Percentiles rank a stretch among this genome's conserved stretches.
Conservation (phyloP, 35 echinoderm and acorn worm species). For the Diadema setosum region DNA sequence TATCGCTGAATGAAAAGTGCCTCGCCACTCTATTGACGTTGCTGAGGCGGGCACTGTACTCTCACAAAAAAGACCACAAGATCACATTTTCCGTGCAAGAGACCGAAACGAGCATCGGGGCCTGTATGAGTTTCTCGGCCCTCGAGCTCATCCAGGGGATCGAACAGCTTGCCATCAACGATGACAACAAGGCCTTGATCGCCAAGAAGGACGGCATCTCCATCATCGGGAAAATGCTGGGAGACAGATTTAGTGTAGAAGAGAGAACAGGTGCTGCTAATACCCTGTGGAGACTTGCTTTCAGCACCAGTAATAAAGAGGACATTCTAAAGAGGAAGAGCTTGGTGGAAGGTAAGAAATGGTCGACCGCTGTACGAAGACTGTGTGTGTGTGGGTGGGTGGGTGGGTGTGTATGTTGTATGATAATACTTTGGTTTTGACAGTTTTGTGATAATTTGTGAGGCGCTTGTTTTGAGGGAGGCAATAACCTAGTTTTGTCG, state of each 20-base stretch:
- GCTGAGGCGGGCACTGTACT: conserved; percentile 51
- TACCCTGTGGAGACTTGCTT: conserved; percentile 69
- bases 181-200: conserved; percentile 79
- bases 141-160: conserved; percentile 69
- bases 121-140: background rate
- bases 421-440: no score
- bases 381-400: no score
- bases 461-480: no score
- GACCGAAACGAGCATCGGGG: background rate
- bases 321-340: conserved; percentile 15
- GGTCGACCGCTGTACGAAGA: no score
- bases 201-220: conserved; percentile 53
- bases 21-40: conserved; percentile 63
- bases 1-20: conserved; percentile 17
- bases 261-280: conserved; percentile 47
- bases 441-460: no score
- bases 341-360: background rate
- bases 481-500: no score
- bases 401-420: no score
- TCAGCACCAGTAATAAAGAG: conserved; percentile 38
- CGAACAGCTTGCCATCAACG: conserved; percentile 74
- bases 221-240: conserved; percentile 36
- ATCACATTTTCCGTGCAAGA: background rate
- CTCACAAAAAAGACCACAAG: conserved; percentile 56
- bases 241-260: conserved; percentile 6